Conservation (phyloP, 2,797 vertebrate genomes). For the Vireo griseus region DNA sequence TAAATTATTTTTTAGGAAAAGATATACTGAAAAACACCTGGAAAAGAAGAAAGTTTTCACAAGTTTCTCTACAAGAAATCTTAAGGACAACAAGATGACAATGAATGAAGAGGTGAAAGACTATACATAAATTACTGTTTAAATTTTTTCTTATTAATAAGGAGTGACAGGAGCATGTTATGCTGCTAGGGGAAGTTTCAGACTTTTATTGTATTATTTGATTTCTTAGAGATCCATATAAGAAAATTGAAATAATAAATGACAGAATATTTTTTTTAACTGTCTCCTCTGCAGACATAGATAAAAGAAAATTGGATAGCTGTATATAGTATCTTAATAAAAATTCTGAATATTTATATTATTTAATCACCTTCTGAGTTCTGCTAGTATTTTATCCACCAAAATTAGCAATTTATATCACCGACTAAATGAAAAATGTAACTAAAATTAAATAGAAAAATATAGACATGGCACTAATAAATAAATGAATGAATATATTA, state of each 20-base stretch:
- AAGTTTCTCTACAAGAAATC: background rate
- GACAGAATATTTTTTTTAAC: background rate
- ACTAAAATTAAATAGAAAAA: background rate
- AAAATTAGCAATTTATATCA: conserved; percentile 44
- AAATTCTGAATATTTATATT: conserved; percentile 34
- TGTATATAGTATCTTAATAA: conserved; percentile 40
- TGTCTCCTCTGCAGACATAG: background rate
- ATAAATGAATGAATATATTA: conserved; percentile 19
- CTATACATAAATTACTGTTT: conserved; percentile 21
- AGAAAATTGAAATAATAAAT: conserved; percentile 52
- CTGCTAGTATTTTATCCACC: background rate
- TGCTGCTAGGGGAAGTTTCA: conserved; percentile 34
- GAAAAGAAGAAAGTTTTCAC: background rate
- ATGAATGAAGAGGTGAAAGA: conserved; percentile 33
- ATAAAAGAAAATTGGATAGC: conserved; percentile 28
- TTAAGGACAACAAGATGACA: background rate
- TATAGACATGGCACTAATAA: background rate
- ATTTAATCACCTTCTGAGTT: conserved; percentile 33
- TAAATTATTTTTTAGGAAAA: background rate
- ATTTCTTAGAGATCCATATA: conserved; percentile 20
- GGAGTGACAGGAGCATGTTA: conserved; percentile 31
- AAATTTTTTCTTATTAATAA: conserved; percentile 54
- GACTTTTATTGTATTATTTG: conserved; percentile 40
- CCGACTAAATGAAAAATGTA: conserved; percentile 30
- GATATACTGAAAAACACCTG: background rate